Percentiles rank a stretch among this genome's conserved stretches.
Conservation (phyloP, 2,888 invertebrate genomes). For the Prosapia bicincta region DNA sequence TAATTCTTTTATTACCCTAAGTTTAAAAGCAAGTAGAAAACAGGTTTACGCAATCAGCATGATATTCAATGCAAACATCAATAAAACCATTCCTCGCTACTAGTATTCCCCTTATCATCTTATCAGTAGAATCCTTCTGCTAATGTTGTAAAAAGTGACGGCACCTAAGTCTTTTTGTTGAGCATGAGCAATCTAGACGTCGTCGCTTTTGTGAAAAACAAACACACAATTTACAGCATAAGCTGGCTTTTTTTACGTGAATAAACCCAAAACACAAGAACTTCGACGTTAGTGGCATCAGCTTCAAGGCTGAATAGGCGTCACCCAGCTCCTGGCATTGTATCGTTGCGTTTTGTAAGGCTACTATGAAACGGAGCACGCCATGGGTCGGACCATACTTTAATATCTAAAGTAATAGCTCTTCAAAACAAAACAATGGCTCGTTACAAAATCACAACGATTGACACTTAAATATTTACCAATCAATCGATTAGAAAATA, state of each 20-base stretch:
- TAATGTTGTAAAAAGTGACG: not conserved
- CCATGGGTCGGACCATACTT: too few relatives aligned
- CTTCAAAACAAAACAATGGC: too few relatives aligned
- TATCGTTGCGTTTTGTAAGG: too few relatives aligned
- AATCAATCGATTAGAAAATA: too few relatives aligned
- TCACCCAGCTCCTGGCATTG: too few relatives aligned
- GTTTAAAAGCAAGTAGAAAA: not conserved
- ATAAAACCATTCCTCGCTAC: not conserved
- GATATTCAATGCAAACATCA: not conserved
- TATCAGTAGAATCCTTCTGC: not conserved
- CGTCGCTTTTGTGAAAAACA: not conserved
- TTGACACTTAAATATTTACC: too few relatives aligned
- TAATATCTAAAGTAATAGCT: too few relatives aligned
- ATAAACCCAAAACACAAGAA: not conserved
- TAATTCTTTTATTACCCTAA: not conserved
- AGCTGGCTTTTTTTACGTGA: not conserved
- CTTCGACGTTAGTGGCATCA: too few relatives aligned
- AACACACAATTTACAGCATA: not conserved
- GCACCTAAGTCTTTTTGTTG: not conserved
- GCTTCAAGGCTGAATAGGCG: too few relatives aligned
- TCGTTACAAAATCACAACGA: too few relatives aligned
- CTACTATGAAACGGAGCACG: too few relatives aligned
- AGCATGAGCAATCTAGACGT: not conserved
- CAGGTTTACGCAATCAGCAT: not conserved
- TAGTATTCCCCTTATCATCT: not conserved